Conservation (phyloP, 2,888 invertebrate species). For the Hemaris fuciformis region DNA sequence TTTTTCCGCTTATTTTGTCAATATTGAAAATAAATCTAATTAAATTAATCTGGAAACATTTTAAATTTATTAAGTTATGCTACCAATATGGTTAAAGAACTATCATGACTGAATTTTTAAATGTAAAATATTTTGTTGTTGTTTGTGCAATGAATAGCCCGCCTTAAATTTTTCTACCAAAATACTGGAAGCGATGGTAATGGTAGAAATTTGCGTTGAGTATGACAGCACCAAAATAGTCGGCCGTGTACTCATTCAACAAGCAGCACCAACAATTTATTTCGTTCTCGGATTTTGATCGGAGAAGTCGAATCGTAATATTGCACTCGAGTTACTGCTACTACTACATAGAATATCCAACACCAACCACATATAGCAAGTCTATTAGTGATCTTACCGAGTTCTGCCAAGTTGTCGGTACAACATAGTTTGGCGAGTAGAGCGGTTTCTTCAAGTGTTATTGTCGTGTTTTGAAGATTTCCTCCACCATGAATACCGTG, state of each 20-base stretch:
- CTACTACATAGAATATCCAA: neutral
- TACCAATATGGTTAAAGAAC: too few species aligned
- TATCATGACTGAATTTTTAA: too few species aligned
- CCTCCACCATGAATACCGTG: slow-evolving; percentile 51
- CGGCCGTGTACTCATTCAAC: slow-evolving; percentile 35
- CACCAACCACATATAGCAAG: neutral
- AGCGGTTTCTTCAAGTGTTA: slow-evolving; percentile 1
- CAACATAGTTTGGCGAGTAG: neutral
- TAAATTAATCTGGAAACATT: too few species aligned
- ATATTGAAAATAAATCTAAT: too few species aligned
- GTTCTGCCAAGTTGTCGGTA: neutral
- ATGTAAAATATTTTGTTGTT: too few species aligned
- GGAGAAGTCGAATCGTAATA: neutral
- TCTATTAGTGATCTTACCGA: neutral
- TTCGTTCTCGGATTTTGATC: neutral
- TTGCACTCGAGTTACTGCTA: neutral
- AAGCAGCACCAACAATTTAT: slow-evolving; percentile 8
- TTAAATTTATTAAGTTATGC: too few species aligned
- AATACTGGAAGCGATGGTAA: neutral
- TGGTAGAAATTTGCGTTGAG: slow-evolving; percentile 16
- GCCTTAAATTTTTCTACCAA: neutral
- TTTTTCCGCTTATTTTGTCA: too few species aligned
- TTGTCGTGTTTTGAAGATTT: neutral
- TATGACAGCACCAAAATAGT: slow-evolving; percentile 38
- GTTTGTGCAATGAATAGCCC: neutral